Evolutionary conservation across 2,888 invertebrate genomes (phyloP).

Genomic region (Fragum whitleyi): DNA sequence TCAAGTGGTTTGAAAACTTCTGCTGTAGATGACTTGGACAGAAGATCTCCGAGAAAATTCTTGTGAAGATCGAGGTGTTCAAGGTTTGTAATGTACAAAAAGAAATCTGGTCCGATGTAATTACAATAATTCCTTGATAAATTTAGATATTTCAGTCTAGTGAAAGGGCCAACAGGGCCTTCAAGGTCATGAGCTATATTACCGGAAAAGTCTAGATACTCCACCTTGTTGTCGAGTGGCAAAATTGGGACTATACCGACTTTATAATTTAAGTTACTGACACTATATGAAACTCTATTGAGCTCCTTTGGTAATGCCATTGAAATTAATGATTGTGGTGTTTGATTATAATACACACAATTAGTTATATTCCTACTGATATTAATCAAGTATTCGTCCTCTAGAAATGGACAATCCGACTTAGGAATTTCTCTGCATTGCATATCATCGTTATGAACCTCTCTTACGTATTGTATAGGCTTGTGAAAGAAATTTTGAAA

Average conservation of each 20-base stretch:
- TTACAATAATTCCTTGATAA: constrained; percentile 34
- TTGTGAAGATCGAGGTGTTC: not conserved
- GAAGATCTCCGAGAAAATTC: constrained; percentile 6
- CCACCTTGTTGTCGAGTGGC: constrained; percentile 6
- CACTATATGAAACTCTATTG: not conserved
- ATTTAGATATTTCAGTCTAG: constrained; percentile 24
- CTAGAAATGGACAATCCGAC: not conserved
- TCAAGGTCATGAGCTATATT: constrained; percentile 12
- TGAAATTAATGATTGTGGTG: not conserved
- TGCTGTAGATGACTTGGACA: not conserved
- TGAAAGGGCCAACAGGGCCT: constrained; percentile 24
- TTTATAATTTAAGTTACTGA: constrained; percentile 6
- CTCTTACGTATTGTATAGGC: not conserved
- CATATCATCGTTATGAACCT: not conserved
- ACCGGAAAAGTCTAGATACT: constrained; percentile 21
- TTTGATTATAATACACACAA: not conserved
- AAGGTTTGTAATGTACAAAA: not conserved
- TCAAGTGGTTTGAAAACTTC: constrained; percentile 29
- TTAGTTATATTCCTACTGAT: not conserved
- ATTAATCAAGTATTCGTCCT: not conserved
- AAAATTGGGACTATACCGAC: not conserved
- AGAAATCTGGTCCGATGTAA: constrained; percentile 11
- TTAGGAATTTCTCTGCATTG: not conserved
- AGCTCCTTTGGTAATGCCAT: not conserved
- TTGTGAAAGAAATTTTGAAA: not conserved